Base-by-base conservation (phyloP, 2,888 invertebrate genomes). In the Euclidia mi region DNA sequence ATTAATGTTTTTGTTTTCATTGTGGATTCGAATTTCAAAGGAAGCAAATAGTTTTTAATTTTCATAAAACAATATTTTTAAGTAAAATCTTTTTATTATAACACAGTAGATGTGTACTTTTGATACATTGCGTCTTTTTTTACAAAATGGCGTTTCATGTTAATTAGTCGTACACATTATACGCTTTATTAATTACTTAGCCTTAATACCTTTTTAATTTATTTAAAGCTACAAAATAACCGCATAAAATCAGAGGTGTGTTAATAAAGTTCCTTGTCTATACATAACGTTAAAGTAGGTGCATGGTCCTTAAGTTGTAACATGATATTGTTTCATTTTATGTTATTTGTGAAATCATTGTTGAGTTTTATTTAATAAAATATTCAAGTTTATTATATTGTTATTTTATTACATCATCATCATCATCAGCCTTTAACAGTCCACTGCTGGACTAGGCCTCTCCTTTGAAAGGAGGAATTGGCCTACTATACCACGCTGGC, bases 281-380 rank as follows among this genome's bases (percentile, higher is more conserved):
- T 55, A 61, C 63, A 50, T 61, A 74, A 66, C 66, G 55, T 48
- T 62, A 71, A 65, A 70, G 71, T 73, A 82, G 71, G 58, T 81
- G 82, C 87, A 85, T 88, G 82, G 72, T 82, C 78, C 81, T 84
- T 79, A 76, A 70, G 70, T 71, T 78, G 71, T 85, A 85, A 85
- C 80, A 81, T 78, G 72, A 74, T 71, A 70, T 81, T 84, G 78
- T 85, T 81, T 79, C 68, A 79, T 82, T 85, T 75, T 82, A 87
- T 86, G 81, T 89, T 87, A 85, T 79, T 89, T 87, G 88, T 91
- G 90, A 82, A 82, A 83, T 87, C 82, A 88, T 91, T 93, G 94
- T 94, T 94, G 94, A 94, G 88, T 94, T 94, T 94, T 90, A 87
- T 87, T 86, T 88, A 92, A 91, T 91, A 91, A 93, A 92, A 87